Evolutionary conservation across 2,888 invertebrate genomes (phyloP).

Genomic region (Phrixothrix hirtus): DNA sequence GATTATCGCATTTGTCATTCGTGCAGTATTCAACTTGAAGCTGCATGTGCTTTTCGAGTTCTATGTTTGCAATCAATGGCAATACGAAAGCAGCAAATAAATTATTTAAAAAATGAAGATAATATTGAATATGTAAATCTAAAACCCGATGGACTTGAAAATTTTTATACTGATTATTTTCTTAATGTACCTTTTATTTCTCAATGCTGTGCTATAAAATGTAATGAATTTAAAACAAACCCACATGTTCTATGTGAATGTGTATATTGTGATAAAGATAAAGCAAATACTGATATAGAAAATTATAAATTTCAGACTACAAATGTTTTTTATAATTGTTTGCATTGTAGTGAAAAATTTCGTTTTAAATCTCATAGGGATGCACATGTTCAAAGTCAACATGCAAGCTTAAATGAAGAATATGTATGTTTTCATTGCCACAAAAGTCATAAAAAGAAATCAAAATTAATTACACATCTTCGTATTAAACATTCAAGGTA

Average conservation of each 20-base stretch:
- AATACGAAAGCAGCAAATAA: constrained; percentile 16
- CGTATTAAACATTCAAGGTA: constrained; percentile 31
- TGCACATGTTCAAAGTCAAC: neutral
- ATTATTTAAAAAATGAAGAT: neutral
- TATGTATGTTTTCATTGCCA: constrained; percentile 39
- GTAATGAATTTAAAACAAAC: too few relatives aligned
- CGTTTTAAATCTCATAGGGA: too few relatives aligned
- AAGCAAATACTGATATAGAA: too few relatives aligned
- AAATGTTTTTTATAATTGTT: too few relatives aligned
- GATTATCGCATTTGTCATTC: constrained; percentile 37
- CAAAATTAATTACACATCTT: constrained; percentile 32
- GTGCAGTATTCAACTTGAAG: constrained; percentile 42
- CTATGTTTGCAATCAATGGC: constrained; percentile 42
- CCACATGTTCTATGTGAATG: too few relatives aligned
- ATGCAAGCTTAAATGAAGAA: constrained; percentile 1
- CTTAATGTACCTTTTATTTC: too few relatives aligned
- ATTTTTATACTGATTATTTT: neutral
- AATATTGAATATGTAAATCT: neutral
- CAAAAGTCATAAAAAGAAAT: constrained; percentile 32
- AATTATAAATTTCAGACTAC: too few relatives aligned
- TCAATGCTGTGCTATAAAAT: too few relatives aligned
- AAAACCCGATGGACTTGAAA: neutral
- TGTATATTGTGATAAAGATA: too few relatives aligned
- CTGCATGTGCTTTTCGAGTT: constrained; percentile 41
- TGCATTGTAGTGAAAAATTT: too few relatives aligned